Base-by-base conservation (phyloP, 2,113 vertebrate genomes). In the Synodontis membranacea region DNA sequence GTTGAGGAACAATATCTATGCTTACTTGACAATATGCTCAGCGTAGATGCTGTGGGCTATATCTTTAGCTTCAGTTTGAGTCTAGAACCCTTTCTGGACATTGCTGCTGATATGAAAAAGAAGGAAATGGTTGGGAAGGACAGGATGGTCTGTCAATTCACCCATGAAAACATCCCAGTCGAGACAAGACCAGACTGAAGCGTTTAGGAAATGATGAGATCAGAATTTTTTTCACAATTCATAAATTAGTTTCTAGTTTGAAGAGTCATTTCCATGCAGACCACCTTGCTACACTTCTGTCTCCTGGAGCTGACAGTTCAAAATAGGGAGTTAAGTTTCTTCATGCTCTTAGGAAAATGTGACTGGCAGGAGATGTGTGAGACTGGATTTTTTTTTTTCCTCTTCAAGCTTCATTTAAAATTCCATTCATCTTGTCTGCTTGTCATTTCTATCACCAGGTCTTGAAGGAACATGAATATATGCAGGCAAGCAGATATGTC, bases 341-440 rank as follows among this genome's bases (percentile, higher is more conserved):
- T 82, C 31, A 44, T 74, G 78, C 62, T 86, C 37, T 82, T 42
- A n/a, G 85, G 66, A 28, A 82, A 46, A 56, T 44, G 42, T 81
- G 76, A 80, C 39, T 86, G 85, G 79, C 79, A 86, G 86, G 39
- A 60, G 39, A 74, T 86, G 52, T 46, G 34, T 48, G 3, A 74
- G 66, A 82, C 6, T 39, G 19, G 42, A 66, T 74, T 46, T 17
- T 34, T 72, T 74, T 46, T 17, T 34, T 72, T 70, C 46, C 50
- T 86, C 44, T 83, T 58, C 23, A 86, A 64, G 21, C 66, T 75
- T 75, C 68, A 86, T 86, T 86, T 75, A 83, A 64, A 82, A 86
- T 82, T 86, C 80, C 10, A 86, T 83, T 82, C 56, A 82, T 83
- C 31, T 76, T 78, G 56, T 44, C 70, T 66, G 46, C 80, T 83